Evolutionary conservation across 2,113 vertebrate species (phyloP).

Genomic region (Uria aalge): DNA sequence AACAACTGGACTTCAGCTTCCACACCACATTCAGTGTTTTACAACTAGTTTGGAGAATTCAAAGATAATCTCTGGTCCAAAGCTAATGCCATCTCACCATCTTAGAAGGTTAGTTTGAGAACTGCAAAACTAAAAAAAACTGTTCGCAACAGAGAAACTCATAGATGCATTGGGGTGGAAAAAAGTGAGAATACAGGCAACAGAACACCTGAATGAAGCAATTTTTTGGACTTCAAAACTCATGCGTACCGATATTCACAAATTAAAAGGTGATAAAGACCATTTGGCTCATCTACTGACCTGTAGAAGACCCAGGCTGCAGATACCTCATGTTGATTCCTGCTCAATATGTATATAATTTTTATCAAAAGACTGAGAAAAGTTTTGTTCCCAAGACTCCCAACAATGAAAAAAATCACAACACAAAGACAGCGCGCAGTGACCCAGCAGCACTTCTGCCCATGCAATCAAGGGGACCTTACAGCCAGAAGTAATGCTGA

Average conservation of each 20-base stretch:
- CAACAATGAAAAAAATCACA: neutral
- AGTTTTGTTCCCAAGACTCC: neutral
- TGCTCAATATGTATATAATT: neutral
- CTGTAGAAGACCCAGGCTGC: neutral
- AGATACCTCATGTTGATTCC: neutral
- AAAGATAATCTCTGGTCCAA: neutral
- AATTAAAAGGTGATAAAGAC: neutral
- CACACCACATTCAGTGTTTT: neutral
- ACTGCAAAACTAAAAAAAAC: neutral
- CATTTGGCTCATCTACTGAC: neutral
- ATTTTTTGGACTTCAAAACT: neutral
- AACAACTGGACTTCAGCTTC: neutral
- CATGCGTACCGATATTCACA: neutral
- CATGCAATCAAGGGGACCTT: neutral
- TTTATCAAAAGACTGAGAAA: neutral
- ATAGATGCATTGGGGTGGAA: neutral
- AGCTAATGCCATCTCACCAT: neutral
- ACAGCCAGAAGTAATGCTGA: neutral
- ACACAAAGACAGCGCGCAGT: accelerated
- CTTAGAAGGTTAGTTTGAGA: neutral
- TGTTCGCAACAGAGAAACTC: neutral
- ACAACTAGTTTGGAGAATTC: neutral
- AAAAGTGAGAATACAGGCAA: neutral
- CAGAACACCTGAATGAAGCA: neutral
- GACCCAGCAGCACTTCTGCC: neutral